Base-by-base conservation (phyloP, 2,113 vertebrate genomes). In the Sinocyclocheilus anophthalmus region DNA sequence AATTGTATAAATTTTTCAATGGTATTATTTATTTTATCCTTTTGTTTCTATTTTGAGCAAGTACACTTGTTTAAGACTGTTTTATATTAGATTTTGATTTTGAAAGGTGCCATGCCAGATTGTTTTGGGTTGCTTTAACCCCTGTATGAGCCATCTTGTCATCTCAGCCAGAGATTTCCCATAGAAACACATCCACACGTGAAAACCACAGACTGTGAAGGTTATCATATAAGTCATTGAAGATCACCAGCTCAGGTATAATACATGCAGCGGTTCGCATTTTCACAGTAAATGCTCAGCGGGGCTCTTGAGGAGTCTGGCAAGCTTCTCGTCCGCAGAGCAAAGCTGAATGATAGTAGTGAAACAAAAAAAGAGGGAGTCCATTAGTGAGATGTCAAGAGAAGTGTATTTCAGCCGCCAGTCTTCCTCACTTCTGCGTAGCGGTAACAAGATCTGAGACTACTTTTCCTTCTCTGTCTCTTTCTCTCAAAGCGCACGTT, bases 371-470 rank as follows among this genome's bases (percentile, higher is more conserved):
- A 87, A 37, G 55, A 85, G 45, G 55, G 67, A 75, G 76, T 50
- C 42, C 30, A 85, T 80, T 80, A 85, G 69, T 61, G 39, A 84
- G 55, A 81, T 9, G 26, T 86, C 57, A 79, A 79, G 84, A 81
- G 45, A 59, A 22, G 33, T 73, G 61, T 81, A 30, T 73, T 39
- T 75, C 39, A 55, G 4, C 24, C n/a, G 39, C 48, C 45, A 78
- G 39, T 72, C 73, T 22, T 82, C 55, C 42, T 55, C 18, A 39
- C 57, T 63, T 75, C 55, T 48, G 57, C 14, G 77, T 4, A 61
- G 77, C 26, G 50, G 63, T 84, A 84, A 77, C 57, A 18, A 76
- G 53, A 82, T 86, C 85, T 75, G 69, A 86, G 78, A 67, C 53
- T 63, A 63, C 42, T 12, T 67, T 45, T 75, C 53, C 26, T 82